Evolutionary conservation across 2,888 invertebrate species (phyloP), one percentile per base, ranked within the genome.

Genomic region (Aphidoletes aphidimyza): DNA sequence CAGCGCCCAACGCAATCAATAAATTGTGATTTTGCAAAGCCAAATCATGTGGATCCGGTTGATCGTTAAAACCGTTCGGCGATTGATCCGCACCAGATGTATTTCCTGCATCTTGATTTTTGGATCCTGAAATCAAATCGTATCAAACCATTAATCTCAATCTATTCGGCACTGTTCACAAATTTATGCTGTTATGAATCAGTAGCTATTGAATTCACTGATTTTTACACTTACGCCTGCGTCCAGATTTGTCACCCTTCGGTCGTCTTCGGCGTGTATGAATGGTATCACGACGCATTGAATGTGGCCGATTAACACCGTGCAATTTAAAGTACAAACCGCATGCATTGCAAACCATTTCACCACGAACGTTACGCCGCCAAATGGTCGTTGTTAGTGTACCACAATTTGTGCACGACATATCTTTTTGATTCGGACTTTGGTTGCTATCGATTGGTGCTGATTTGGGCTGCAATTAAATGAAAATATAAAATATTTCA

Each of bases 291-390:
- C 98, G 95, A 87, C 97, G 93, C 98, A 98, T 98, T 85, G 97
- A 96, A 87, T 96, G 93, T 36, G 98, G 98, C 85, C 98, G 93
- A 90, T 97, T 96, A 84, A 97, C 95, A 86, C 96, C 96, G 91
- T 99, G 99, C 87, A 99, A 92, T 91, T 99, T 99, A 91, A 94
- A 98, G 91, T 99, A 99, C 49, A 99, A 93, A 0, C 98, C 99
- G 90, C 99, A 99, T 59, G 99, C 99, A 91, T 99, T 99, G 91
- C 99, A 99, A 85, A 99, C 99, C 93, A 99, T 98, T 92, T 99
- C 98, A 1, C 98, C 98, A 88, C 96, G 94, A 88, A 96, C 94
- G 91, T 98, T 98, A 87, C 99, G 93, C 88, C 99, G 92, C 99
- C 99, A 99, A 86, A 99, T 95, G 0, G 99, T 99, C 85, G 99